phyloP scores from a whole-genome alignment of 2,888 invertebrate genomes.

The Andrena praecox region DNA sequence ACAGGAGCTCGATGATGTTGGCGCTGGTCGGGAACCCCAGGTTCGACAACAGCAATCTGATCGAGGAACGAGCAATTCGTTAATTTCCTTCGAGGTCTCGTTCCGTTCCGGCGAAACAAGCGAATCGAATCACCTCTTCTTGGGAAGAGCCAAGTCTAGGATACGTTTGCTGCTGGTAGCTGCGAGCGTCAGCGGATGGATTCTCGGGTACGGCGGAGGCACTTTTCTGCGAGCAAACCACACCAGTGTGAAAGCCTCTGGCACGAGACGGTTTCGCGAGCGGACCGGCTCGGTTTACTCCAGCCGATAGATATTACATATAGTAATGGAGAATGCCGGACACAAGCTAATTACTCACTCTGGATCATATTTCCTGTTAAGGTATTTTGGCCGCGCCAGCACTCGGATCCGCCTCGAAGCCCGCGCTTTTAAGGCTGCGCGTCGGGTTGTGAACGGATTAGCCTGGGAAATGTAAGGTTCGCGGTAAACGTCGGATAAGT shows the following conservation, averaged over 20 bases:
- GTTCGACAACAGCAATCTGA: constrained; percentile 52
- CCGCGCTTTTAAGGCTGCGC: constrained; percentile 72
- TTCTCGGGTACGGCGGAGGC: constrained; percentile 54
- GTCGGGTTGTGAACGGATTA: constrained; percentile 66
- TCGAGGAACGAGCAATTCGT: constrained; percentile 29
- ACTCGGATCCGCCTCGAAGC: constrained; percentile 76
- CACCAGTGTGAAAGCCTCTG: background rate
- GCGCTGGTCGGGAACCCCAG: constrained; percentile 41
- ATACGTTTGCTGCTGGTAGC: constrained; percentile 71
- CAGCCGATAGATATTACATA: too few relatives aligned
- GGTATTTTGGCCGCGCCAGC: constrained; percentile 75
- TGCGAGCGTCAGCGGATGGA: constrained; percentile 69
- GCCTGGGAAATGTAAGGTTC: constrained; percentile 58
- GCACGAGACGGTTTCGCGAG: too few relatives aligned
- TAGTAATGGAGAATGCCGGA: too few relatives aligned
- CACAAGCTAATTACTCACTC: constrained; percentile 65
- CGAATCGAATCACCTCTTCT: constrained; percentile 58
- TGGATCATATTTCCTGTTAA: constrained; percentile 74
- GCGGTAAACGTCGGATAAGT: too few relatives aligned
- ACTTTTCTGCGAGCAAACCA: constrained; percentile 57
- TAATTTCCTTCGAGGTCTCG: constrained; percentile 1
- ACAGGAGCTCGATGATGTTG: constrained; percentile 59
- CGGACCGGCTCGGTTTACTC: too few relatives aligned
- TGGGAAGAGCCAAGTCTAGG: constrained; percentile 76
- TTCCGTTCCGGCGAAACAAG: background rate